Evolutionary conservation across 2,888 invertebrate genomes (phyloP).

Genomic region (Chrysina gloriosa): DNA sequence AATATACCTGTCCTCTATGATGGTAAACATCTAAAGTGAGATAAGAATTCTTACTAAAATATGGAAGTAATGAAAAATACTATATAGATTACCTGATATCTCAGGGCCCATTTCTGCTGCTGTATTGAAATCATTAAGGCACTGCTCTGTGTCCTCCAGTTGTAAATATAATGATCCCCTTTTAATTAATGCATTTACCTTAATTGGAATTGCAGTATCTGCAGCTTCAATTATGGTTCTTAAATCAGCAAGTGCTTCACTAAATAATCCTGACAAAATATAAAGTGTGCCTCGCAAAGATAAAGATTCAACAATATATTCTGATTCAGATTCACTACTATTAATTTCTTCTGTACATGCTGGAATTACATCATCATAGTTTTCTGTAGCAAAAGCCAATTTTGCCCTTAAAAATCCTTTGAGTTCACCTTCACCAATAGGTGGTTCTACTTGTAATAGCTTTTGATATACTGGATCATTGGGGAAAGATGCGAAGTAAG

Average conservation of each 20-base stretch:
- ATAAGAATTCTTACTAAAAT: conserved; percentile 52
- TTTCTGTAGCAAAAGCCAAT: conserved; percentile 74
- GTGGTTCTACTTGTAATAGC: conserved; percentile 62
- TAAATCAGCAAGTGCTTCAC: conserved; percentile 79
- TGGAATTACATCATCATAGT: conserved; percentile 82
- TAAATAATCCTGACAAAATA: conserved; percentile 80
- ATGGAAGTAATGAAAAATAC: conserved; percentile 10
- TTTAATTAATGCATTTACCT: conserved; percentile 89
- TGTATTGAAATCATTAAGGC: conserved; percentile 81
- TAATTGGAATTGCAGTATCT: conserved; percentile 72
- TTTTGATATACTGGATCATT: conserved; percentile 82
- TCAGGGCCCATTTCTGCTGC: conserved; percentile 83
- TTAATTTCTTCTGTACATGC: conserved; percentile 85
- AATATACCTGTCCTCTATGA: conserved; percentile 89
- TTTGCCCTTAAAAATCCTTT: conserved; percentile 78
- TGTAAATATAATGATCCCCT: conserved; percentile 88
- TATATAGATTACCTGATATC: conserved; percentile 65
- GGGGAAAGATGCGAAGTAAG: conserved; percentile 88
- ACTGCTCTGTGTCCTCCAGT: conserved; percentile 77
- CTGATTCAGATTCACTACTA: conserved; percentile 70
- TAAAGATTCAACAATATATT: conserved; percentile 76
- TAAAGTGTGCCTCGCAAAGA: conserved; percentile 88
- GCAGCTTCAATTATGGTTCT: conserved; percentile 76
- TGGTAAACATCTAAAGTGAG: conserved; percentile 85
- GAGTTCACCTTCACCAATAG: conserved; percentile 60